Conservation (phyloP, 1,140 invertebrate genomes). For the Micrasema minimum region DNA sequence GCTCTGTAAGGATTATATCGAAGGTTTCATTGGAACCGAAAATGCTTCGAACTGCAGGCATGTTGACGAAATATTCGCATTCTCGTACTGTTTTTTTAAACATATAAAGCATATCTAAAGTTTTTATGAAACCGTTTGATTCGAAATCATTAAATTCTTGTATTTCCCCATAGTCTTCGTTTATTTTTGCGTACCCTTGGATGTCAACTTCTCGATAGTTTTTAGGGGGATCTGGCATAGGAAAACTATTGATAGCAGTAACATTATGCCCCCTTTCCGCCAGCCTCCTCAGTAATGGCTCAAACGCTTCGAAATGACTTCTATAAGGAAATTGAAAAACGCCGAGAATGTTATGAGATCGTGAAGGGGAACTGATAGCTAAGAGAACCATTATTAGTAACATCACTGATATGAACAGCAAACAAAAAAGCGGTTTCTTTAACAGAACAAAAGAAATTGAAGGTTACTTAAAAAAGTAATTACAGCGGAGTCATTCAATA, state of each 20-base stretch:
- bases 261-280: slow-evolving; percentile 74
- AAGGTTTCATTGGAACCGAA: slow-evolving; percentile 64
- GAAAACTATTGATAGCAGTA: slow-evolving; percentile 75
- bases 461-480: no score
- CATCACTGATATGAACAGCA: background rate
- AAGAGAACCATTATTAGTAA: background rate
- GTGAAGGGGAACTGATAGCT: background rate
- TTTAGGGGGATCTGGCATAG: slow-evolving; percentile 61
- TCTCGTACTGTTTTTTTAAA: slow-evolving; percentile 40
- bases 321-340: slow-evolving; percentile 72
- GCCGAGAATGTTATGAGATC: slow-evolving; percentile 69
- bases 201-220: slow-evolving; percentile 71
- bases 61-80: slow-evolving; percentile 67
- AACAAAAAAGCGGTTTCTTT: no score
- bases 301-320: slow-evolving; percentile 77
- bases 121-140: background rate
- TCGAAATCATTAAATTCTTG: background rate
- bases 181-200: background rate
- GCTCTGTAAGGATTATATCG: slow-evolving; percentile 72
- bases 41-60: slow-evolving; percentile 64
- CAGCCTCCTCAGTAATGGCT: slow-evolving; percentile 72
- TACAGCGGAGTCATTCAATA: no score
- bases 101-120: slow-evolving; percentile 1
- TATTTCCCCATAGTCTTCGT: slow-evolving; percentile 10
- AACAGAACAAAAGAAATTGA: no score